These are phyloP conservation scores for Apoderus coryli DNA, from an alignment of 2,888 invertebrate genomes.

Conservation along the genomic window DNA sequence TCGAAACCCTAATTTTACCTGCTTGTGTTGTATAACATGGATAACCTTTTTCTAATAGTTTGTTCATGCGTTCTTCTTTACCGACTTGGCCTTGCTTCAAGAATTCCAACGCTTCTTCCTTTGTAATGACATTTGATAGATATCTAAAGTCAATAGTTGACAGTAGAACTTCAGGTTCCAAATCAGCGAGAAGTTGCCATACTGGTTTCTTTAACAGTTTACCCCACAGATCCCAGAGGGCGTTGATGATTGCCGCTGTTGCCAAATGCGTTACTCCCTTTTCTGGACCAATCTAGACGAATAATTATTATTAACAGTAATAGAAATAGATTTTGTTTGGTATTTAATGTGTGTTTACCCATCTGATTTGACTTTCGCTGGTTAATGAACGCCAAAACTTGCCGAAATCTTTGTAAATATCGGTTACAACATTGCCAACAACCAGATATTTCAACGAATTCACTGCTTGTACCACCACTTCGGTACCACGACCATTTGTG, in stretches of 20 bases:
- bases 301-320: too few species aligned
- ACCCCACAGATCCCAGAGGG: constrained; percentile 87
- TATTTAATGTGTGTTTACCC: too few species aligned
- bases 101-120: constrained; percentile 63
- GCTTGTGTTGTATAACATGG: constrained; percentile 82
- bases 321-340: too few species aligned
- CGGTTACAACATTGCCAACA: constrained; percentile 48
- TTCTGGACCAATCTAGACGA: constrained; percentile 79
- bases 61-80: constrained; percentile 47
- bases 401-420: constrained; percentile 66
- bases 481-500: constrained; percentile 79
- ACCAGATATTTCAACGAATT: constrained; percentile 55
- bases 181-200: constrained; percentile 71
- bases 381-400: constrained; percentile 68
- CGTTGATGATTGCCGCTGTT: constrained; percentile 76
- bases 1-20: constrained; percentile 40
- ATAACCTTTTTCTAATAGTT: constrained; percentile 53
- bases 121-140: constrained; percentile 70
- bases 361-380: constrained; percentile 80
- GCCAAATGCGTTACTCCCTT: constrained; percentile 84
- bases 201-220: constrained; percentile 70
- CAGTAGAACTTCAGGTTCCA: constrained; percentile 74
- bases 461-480: constrained; percentile 66
- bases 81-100: constrained; percentile 42
- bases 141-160: constrained; percentile 75